Conservation (phyloP, 2,888 invertebrate species). For the Galeopsomyia nigrocyanea region DNA sequence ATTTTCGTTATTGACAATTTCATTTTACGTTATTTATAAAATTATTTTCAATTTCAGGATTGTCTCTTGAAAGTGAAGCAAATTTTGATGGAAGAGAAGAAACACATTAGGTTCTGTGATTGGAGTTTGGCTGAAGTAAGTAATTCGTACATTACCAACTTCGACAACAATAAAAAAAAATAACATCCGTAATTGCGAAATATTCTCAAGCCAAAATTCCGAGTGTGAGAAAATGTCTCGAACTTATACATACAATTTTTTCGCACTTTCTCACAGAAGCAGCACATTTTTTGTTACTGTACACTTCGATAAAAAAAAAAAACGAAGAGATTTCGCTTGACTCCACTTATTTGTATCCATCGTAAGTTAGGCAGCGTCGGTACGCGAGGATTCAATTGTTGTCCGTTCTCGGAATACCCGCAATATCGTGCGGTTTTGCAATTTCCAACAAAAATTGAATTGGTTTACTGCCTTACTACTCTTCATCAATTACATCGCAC, state of each 20-base stretch:
- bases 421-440: constrained; percentile 37
- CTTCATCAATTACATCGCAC: too few species aligned
- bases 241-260: constrained; percentile 27
- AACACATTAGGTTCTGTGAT: constrained; percentile 92
- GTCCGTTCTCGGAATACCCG: constrained; percentile 34
- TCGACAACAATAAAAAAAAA: too few species aligned
- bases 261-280: constrained; percentile 28
- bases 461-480: too few species aligned
- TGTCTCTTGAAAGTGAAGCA: constrained; percentile 86
- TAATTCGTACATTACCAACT: not conserved
- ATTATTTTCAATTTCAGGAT: constrained; percentile 77
- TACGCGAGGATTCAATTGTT: constrained; percentile 43
- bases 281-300: constrained; percentile 1
- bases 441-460: constrained; percentile 41
- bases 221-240: constrained; percentile 6
- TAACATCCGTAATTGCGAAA: not conserved
- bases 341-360: constrained; percentile 28
- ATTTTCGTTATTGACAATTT: not conserved
- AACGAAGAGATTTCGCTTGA: not conserved
- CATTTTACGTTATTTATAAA: not conserved
- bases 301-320: constrained; percentile 2
- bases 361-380: constrained; percentile 31
- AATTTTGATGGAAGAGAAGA: constrained; percentile 88
- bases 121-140: constrained; percentile 95
- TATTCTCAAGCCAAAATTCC: not conserved